Percentiles rank a stretch among this genome's conserved stretches.
Evolutionary conservation across 2,113 vertebrate species (phyloP).

Genomic region (Gopherus evgoodei): DNA sequence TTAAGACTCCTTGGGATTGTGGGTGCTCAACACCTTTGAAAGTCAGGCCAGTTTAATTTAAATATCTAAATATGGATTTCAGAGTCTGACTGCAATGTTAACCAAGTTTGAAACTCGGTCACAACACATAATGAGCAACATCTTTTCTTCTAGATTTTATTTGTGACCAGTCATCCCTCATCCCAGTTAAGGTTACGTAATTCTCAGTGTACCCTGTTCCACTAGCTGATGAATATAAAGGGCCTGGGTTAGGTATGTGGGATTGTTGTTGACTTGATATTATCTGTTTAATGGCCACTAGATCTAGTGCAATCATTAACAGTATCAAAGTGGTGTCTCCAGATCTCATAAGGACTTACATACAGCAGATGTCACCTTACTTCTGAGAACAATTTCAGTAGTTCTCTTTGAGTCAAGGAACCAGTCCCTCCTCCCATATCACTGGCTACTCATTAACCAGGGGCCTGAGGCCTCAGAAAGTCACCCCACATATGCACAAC

Average conservation of each 20-base stretch:
- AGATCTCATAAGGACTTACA: not conserved
- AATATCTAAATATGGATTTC: not conserved
- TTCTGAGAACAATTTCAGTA: not conserved
- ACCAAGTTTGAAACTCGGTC: not conserved
- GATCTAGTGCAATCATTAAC: not conserved
- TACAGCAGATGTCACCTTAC: not conserved
- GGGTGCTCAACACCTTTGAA: not conserved
- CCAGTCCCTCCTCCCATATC: not conserved
- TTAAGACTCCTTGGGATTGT: not conserved
- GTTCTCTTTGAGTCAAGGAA: not conserved
- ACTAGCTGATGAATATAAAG: not conserved
- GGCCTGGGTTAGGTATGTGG: not conserved
- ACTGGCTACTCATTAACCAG: not conserved
- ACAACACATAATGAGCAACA: not conserved
- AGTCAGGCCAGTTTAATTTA: not conserved
- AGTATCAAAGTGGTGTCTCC: not conserved
- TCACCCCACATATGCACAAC: not conserved
- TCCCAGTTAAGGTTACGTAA: not conserved
- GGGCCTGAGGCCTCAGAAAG: not conserved
- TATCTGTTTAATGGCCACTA: not conserved
- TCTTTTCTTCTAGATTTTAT: not conserved
- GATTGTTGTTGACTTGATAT: not conserved
- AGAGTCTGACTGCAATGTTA: not conserved
- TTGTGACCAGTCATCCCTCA: not conserved
- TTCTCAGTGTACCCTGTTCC: not conserved